These are phyloP conservation scores for Idaea aversata DNA, from an alignment of 2,888 invertebrate species.

Conservation along the genomic window DNA sequence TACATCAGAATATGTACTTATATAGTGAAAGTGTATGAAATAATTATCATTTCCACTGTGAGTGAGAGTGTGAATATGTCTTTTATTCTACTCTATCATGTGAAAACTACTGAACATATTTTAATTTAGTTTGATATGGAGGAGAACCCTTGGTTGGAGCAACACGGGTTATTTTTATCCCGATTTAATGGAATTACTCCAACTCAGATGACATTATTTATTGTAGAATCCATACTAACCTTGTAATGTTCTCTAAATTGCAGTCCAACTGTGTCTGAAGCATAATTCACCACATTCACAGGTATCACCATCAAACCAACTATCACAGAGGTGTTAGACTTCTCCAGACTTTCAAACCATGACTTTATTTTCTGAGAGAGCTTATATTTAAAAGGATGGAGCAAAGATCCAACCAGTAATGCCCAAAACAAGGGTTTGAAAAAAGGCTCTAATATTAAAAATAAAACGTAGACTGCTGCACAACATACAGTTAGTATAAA, in stretches of 20 bases:
- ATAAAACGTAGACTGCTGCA: constrained; percentile 87
- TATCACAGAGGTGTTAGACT: constrained; percentile 83
- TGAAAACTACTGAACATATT: too few species aligned
- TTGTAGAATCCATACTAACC: constrained; percentile 40
- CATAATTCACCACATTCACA: constrained; percentile 85
- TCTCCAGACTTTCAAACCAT: constrained; percentile 88
- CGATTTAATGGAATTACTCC: too few species aligned
- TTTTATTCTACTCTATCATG: too few species aligned
- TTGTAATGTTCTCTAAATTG: constrained; percentile 84
- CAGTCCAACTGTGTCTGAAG: constrained; percentile 87
- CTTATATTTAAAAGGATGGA: constrained; percentile 96
- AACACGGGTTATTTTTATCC: too few species aligned
- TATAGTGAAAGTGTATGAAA: too few species aligned
- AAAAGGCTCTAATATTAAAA: constrained; percentile 93
- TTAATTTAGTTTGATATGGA: too few species aligned
- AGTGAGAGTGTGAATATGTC: too few species aligned
- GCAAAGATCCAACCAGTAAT: constrained; percentile 95
- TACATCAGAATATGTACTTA: too few species aligned
- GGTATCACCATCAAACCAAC: constrained; percentile 83
- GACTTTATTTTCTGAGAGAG: constrained; percentile 87
- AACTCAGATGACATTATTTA: too few species aligned
- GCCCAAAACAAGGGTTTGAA: constrained; percentile 98
- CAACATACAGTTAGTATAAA: constrained; percentile 85
- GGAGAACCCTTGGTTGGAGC: too few species aligned
- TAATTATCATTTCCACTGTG: too few species aligned